Conservation (phyloP, 2,797 vertebrate genomes). For the Staurois parvus region DNA sequence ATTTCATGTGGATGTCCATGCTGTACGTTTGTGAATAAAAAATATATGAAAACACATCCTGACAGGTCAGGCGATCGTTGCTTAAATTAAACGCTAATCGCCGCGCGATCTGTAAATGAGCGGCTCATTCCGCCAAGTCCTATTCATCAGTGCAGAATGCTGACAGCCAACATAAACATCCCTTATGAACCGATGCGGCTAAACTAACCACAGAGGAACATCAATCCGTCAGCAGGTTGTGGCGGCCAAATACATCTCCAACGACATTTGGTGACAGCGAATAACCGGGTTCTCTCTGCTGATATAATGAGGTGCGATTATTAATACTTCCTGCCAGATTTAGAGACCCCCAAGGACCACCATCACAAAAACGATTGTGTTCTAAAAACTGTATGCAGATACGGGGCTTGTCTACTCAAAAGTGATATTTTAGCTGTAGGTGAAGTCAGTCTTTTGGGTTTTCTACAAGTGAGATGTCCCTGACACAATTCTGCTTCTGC, state of each 20-base stretch:
- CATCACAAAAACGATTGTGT: too few species aligned
- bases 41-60: constrained; percentile 16
- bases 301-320: too few species aligned
- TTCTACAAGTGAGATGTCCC: too few species aligned
- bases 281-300: background rate
- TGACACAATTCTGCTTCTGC: too few species aligned
- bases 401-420: too few species aligned
- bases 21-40: background rate
- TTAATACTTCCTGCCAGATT: background rate
- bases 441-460: too few species aligned
- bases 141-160: constrained; percentile 10
- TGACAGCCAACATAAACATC: constrained; percentile 36
- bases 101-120: constrained; percentile 1
- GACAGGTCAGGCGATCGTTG: background rate
- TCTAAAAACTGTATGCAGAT: too few species aligned
- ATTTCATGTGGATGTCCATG: background rate
- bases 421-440: too few species aligned
- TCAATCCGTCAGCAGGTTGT: constrained; percentile 28
- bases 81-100: constrained; percentile 43
- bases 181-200: constrained; percentile 8
- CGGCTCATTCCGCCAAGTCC: constrained; percentile 13
- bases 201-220: constrained; percentile 24
- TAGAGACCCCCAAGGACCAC: too few species aligned
- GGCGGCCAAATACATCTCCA: constrained; percentile 42
- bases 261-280: too few species aligned